Evolutionary conservation across 92 coral and sea anemone species (phyloP).

Genomic region (Paragorgia papillata): DNA sequence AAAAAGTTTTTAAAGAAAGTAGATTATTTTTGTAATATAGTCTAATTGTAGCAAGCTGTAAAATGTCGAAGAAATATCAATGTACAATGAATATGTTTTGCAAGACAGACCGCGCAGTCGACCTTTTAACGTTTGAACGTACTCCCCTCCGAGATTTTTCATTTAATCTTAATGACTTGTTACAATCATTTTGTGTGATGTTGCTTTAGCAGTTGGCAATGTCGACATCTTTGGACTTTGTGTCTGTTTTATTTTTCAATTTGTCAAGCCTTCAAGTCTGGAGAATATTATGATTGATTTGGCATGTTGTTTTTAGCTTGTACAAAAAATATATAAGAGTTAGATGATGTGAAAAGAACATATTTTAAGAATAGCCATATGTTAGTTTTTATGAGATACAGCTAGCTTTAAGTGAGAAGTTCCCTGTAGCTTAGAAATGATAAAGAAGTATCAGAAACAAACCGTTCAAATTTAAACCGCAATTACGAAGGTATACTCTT

Average conservation of each 20-base stretch:
- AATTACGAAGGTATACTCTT: neutral
- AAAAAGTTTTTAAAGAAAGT: neutral
- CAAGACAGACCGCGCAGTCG: too few relatives aligned
- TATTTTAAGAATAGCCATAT: neutral
- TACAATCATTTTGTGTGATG: neutral
- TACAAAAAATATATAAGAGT: neutral
- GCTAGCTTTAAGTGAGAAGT: neutral
- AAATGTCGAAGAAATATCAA: neutral
- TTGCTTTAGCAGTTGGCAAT: neutral
- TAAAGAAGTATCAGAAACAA: neutral
- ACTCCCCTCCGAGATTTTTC: neutral
- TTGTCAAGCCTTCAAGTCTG: neutral
- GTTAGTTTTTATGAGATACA: neutral
- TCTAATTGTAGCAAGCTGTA: neutral
- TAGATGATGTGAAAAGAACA: neutral
- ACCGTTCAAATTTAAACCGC: neutral
- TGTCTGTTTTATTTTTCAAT: neutral
- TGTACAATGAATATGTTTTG: neutral
- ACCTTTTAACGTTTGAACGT: neutral
- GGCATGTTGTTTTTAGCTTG: neutral
- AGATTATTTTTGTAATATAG: neutral
- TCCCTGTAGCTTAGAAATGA: neutral
- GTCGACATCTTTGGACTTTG: neutral
- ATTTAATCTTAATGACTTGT: neutral
- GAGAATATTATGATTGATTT: neutral